Evolutionary conservation across 2,797 vertebrate genomes (phyloP), one percentile per base, ranked within the genome.

Genomic region (Hylomyscus alleni): DNA sequence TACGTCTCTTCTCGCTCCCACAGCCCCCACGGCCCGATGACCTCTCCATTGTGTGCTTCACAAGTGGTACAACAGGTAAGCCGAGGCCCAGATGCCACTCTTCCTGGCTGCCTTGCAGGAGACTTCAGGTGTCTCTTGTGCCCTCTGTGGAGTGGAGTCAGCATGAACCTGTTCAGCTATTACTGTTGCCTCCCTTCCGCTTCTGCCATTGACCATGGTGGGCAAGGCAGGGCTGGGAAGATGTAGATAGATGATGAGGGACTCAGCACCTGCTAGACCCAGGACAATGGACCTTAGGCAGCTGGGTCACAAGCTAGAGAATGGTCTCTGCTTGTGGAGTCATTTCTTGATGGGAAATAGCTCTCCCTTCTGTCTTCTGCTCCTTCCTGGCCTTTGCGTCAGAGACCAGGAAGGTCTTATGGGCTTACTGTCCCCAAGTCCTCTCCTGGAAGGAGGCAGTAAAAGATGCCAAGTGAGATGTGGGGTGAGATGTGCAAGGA

Each of bases 31-130:
- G 91, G 50, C 99, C 99, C 44, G 98, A 99, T 90, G 99, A 99
- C 96, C 98, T 99, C n/a, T 99, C 99, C 44, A 99, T 99, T 94
- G 98, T 99, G 91, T 99, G 99, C 97, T 99, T 99, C 87, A 99
- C 99, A 20, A 99, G 99, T 3, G 99, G 99, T 93, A 99, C 99
- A 9, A 99, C 99, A 99, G 99, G 99, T 99, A 98, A 98, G 96
- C n/a, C 14, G 54, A 90, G 50, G 47, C 12, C n/a, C 62, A 86
- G 56, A 34, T 50, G 31, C 29, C 50, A 19, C 72, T 47, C 81
- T 89, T 62, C 60, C 58, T 44, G 50, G 62, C 56, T 78, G 34
- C 40, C 69, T 40, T 58, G 40, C 56, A 5, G 24, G 20, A 62
- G 83, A 80, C 83, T 69, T 20, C 50, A 73, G 85, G 78, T 5